A percentile compares a stretch with the other conserved stretches of the same genome.
Conservation (phyloP, 2,797 vertebrate genomes). For the Buceros bicornis region DNA sequence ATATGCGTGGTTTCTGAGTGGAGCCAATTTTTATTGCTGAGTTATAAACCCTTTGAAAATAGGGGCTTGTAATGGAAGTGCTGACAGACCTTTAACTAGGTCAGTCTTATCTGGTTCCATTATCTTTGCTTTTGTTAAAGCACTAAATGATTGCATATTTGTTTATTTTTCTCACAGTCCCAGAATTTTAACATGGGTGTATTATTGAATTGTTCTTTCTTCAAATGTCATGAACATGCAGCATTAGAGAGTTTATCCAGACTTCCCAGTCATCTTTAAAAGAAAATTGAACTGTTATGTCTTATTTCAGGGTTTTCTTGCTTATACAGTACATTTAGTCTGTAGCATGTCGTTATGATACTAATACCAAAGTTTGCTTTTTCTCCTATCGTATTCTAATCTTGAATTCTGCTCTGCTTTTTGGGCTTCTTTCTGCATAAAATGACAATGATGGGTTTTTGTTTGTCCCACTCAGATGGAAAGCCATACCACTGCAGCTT, state of each 20-base stretch:
- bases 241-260: conserved; percentile 14
- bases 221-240: background rate
- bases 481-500: conserved; percentile 85
- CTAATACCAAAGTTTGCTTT: background rate
- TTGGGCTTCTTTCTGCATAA: background rate
- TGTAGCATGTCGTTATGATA: background rate
- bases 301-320: background rate
- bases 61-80: background rate
- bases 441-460: conserved; percentile 30
- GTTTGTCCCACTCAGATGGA: conserved; percentile 83
- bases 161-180: background rate
- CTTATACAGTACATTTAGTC: background rate
- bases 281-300: background rate
- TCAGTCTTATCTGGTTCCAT: conserved; percentile 16
- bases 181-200: background rate
- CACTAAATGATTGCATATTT: background rate
- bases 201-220: background rate
- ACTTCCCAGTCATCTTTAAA: background rate
- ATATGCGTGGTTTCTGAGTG: background rate
- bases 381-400: background rate
- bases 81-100: conserved; percentile 13
- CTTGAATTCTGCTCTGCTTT: background rate
- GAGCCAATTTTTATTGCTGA: conserved; percentile 6
- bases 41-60: conserved; percentile 40
- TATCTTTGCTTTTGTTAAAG: conserved; percentile 30